Base-by-base conservation (phyloP, 2,797 vertebrate genomes). In the Morus bassanus region DNA sequence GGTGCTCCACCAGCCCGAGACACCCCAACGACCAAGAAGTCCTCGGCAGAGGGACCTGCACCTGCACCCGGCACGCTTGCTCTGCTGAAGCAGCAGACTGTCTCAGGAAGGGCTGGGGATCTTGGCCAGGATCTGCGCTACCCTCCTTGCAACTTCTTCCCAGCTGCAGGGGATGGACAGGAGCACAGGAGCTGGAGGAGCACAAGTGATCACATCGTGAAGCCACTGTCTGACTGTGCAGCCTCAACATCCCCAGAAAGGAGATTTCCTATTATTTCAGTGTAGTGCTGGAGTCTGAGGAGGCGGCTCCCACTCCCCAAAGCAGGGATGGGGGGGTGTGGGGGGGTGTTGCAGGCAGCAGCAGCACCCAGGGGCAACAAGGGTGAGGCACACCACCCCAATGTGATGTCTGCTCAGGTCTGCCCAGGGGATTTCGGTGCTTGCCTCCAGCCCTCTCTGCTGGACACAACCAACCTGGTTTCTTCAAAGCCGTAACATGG, bases 171-270 rank as follows among this genome's bases (percentile, higher is more conserved):
- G 10, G 30, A 1, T 0, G 22, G 46, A 13, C 50, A 9, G 11
- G 10, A n/a, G n/a, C n/a, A n/a, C n/a, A n/a, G n/a, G n/a, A 4
- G 69, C 39, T 15, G 70, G 31, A 27, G 27, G 17, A 51, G 57
- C 7, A 0, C 12, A 5, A 18, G 9, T 11, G 1, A 4, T n/a
- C 27, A 5, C 3, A 5, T 7, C 7, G 0, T 8, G 73, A 45
- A 74, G 69, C 37, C 33, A 0, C 43, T n/a, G 30, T 15, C 31
- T 23, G 51, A 12, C 28, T 2, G 2, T 25, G 33, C 77, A 28
- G 30, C 59, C 64, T 63, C 46, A 37, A 27, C 45, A 4, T 4
- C 4, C 48, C 22, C 23, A 4, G 41, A 46, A 59, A 56, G 76
- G 46, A 9, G 16, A 18, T 35, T 39, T 27, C 25, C 39, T 33